Evolutionary conservation across 2,797 vertebrate species (phyloP).

Genomic region (Notolepis coatsorum): DNA sequence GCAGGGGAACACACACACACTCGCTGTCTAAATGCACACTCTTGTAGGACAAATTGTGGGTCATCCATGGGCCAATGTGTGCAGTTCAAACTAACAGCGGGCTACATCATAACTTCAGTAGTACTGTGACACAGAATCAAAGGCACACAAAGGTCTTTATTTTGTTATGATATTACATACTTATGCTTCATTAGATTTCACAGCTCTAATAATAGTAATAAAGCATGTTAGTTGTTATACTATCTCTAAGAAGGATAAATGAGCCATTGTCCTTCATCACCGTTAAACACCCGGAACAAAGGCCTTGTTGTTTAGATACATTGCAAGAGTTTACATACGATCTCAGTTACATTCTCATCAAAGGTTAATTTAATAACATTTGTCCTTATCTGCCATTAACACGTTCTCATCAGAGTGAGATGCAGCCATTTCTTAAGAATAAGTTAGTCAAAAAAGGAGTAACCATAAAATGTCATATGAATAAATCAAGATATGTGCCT

Average conservation of each 20-base stretch:
- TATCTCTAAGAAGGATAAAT: slow-evolving; percentile 8
- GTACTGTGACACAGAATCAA: background rate
- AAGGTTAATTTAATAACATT: slow-evolving; percentile 11
- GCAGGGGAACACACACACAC: no score
- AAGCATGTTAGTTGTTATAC: slow-evolving; percentile 47
- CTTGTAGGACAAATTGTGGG: no score
- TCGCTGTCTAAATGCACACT: no score
- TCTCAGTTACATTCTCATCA: background rate
- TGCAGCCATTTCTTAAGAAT: slow-evolving; percentile 1
- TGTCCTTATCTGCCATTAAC: background rate
- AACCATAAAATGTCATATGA: slow-evolving; percentile 7
- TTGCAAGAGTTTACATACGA: background rate
- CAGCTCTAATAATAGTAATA: slow-evolving; percentile 4
- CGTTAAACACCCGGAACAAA: background rate
- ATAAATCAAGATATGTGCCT: slow-evolving; percentile 5
- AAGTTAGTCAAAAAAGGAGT: slow-evolving; percentile 29
- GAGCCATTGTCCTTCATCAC: no score
- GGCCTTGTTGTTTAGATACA: background rate
- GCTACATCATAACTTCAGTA: no score
- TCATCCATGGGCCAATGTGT: no score
- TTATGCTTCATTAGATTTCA: slow-evolving; percentile 13
- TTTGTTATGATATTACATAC: slow-evolving; percentile 10
- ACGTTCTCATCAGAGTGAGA: slow-evolving; percentile 19
- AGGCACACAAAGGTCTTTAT: slow-evolving; percentile 22
- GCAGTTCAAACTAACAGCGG: no score